phyloP scores from a whole-genome alignment of 2,113 vertebrate species.

The Sorex fumeus region DNA sequence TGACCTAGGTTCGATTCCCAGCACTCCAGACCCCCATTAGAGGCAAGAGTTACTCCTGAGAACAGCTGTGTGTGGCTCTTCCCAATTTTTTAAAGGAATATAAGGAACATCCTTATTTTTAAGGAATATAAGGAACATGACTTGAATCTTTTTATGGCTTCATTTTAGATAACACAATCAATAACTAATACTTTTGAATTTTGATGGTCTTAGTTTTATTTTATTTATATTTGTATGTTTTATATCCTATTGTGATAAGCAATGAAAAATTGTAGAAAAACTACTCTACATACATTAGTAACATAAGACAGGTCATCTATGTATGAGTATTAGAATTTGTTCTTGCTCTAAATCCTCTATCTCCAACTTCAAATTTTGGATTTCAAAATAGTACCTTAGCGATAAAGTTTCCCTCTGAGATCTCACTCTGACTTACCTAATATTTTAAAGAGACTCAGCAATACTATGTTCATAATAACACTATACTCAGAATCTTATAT shows the following conservation, averaged over 20 bases:
- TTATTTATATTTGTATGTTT: slow-evolving; percentile 28
- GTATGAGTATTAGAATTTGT: not conserved
- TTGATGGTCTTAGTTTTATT: not conserved
- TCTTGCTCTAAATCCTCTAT: not conserved
- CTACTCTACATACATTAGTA: not conserved
- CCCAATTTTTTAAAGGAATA: too few species aligned
- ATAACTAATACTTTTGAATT: not conserved
- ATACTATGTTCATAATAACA: not conserved
- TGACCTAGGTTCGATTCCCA: too few species aligned
- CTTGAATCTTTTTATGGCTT: not conserved
- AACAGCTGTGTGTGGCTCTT: too few species aligned
- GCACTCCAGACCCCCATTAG: too few species aligned
- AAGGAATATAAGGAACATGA: too few species aligned
- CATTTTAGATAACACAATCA: not conserved
- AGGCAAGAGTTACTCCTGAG: too few species aligned
- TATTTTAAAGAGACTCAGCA: not conserved
- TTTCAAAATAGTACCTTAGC: slow-evolving; percentile 18
- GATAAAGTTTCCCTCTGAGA: not conserved
- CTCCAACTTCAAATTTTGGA: not conserved
- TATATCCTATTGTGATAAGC: not conserved
- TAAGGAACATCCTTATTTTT: too few species aligned
- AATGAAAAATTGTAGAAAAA: slow-evolving; percentile 13
- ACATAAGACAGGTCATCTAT: not conserved
- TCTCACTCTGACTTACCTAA: not conserved
- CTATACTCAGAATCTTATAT: not conserved